phyloP scores from a whole-genome alignment of 2,888 invertebrate genomes.

The Acrocyrtus sp. region DNA sequence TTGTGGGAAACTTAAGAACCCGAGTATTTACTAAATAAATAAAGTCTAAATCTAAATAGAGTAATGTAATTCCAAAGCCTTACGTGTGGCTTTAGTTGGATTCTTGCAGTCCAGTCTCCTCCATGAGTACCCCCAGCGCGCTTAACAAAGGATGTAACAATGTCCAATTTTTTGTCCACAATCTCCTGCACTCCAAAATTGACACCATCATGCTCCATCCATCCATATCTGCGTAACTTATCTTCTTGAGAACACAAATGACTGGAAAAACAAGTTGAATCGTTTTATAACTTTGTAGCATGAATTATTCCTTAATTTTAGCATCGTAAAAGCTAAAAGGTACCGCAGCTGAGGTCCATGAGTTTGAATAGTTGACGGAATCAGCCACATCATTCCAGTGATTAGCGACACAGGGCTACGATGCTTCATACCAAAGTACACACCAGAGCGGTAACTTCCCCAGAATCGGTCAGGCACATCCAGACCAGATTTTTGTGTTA shows the following conservation, averaged over 20 bases:
- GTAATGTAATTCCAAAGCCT: neutral
- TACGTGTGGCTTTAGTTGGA: constrained; percentile 73
- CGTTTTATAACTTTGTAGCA: too few species aligned
- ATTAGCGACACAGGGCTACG: constrained; percentile 88
- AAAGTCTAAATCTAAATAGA: too few species aligned
- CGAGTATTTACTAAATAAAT: too few species aligned
- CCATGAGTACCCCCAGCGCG: constrained; percentile 81
- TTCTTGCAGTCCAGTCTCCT: constrained; percentile 92
- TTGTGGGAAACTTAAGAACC: too few species aligned
- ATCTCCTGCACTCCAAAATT: constrained; percentile 93
- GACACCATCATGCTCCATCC: constrained; percentile 93
- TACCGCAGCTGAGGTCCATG: constrained; percentile 81
- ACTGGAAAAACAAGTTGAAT: constrained; percentile 69
- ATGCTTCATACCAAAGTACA: constrained; percentile 91
- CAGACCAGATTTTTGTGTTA: constrained; percentile 76
- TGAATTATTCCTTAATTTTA: neutral
- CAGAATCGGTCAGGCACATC: constrained; percentile 85
- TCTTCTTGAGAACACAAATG: constrained; percentile 96
- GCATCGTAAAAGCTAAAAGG: too few species aligned
- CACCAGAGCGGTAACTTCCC: constrained; percentile 91
- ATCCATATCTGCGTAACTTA: constrained; percentile 82
- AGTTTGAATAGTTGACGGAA: constrained; percentile 74
- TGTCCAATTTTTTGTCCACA: constrained; percentile 78
- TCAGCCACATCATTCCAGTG: constrained; percentile 97
- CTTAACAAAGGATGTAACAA: constrained; percentile 91